Conservation (phyloP, 2,797 vertebrate species). For the Nasua narica region DNA sequence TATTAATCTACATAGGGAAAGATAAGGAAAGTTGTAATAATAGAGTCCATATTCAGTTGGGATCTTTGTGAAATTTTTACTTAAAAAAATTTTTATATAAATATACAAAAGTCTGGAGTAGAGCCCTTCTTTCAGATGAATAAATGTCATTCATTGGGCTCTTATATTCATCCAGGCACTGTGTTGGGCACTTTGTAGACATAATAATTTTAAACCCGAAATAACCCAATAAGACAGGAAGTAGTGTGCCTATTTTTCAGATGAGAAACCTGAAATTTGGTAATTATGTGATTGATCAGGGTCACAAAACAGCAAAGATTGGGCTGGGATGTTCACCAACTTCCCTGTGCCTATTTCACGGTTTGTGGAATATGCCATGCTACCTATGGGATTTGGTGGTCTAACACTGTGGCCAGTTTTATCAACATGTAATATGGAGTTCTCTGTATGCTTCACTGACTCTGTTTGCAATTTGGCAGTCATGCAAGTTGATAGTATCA, state of each 20-base stretch:
- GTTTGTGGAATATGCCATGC: background rate
- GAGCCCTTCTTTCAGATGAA: background rate
- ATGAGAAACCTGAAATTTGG: background rate
- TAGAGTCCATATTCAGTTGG: background rate
- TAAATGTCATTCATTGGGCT: background rate
- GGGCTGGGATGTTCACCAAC: background rate
- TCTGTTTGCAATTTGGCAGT: background rate
- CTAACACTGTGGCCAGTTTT: background rate
- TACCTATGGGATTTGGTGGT: background rate
- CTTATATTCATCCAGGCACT: background rate
- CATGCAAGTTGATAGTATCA: background rate
- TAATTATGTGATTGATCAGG: background rate
- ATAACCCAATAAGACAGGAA: background rate
- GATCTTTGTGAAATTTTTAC: background rate
- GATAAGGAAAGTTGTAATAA: background rate
- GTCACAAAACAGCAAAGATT: background rate
- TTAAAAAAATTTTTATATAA: background rate
- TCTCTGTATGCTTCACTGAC: background rate
- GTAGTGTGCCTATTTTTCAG: background rate
- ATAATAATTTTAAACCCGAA: background rate
- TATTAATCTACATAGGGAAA: background rate
- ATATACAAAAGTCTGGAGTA: background rate
- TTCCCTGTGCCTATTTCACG: background rate
- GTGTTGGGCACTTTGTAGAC: background rate
- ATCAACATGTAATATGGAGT: background rate